phyloP scores from a whole-genome alignment of 2,888 invertebrate genomes.

The Odontocerum albicorne region DNA sequence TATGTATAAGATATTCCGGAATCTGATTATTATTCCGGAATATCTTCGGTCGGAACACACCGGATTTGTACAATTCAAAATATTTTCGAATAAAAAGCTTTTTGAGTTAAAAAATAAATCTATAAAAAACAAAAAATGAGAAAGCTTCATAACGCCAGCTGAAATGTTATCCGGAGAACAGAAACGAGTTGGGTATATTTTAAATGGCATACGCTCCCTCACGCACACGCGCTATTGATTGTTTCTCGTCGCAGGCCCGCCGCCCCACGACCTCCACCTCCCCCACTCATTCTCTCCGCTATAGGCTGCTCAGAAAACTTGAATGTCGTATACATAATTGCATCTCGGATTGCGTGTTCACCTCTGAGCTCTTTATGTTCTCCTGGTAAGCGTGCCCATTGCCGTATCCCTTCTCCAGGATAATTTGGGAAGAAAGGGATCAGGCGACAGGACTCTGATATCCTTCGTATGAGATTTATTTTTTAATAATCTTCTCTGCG shows the following conservation, averaged over 20 bases:
- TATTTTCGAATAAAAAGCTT: too few species aligned
- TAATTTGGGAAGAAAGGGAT: slow-evolving; percentile 28
- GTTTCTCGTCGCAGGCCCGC: slow-evolving; percentile 36
- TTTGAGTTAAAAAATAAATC: too few species aligned
- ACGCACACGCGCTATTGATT: slow-evolving; percentile 35
- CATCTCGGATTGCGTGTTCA: slow-evolving; percentile 23
- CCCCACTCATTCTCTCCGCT: slow-evolving; percentile 10
- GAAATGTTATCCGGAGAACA: slow-evolving; percentile 30
- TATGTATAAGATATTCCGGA: too few species aligned
- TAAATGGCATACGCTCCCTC: slow-evolving; percentile 17
- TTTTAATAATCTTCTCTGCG: slow-evolving; percentile 4
- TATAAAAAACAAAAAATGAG: too few species aligned
- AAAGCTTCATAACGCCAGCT: too few species aligned
- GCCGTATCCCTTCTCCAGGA: slow-evolving; percentile 36
- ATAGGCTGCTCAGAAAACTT: slow-evolving; percentile 6
- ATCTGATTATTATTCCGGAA: too few species aligned
- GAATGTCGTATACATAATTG: slow-evolving; percentile 13
- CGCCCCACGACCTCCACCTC: slow-evolving; percentile 23
- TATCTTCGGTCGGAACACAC: too few species aligned
- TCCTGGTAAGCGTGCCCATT: slow-evolving; percentile 35
- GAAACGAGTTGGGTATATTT: slow-evolving; percentile 15
- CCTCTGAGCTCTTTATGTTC: slow-evolving; percentile 16
- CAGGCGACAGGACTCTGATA: slow-evolving; percentile 24
- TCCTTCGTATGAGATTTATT: slow-evolving; percentile 14
- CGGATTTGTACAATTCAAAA: too few species aligned